A percentile compares a stretch with the other conserved stretches of the same genome.
These are phyloP conservation scores for Botia almorhae DNA, from an alignment of 2,797 vertebrate genomes.

Conservation along the genomic window DNA sequence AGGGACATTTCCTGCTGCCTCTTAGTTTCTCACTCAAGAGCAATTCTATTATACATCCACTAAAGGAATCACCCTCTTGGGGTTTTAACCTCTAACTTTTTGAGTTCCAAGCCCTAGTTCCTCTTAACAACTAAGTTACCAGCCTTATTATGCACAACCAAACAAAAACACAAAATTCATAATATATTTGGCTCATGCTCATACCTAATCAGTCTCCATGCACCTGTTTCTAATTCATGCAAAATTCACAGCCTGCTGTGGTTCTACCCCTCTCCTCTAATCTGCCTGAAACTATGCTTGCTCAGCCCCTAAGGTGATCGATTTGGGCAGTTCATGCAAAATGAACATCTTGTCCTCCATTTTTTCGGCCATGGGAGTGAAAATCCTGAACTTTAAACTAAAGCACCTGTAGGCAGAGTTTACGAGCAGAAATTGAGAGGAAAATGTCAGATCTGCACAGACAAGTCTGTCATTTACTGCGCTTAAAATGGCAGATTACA, in stretches of 20 bases:
- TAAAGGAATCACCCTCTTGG: background rate
- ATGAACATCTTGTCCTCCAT: background rate
- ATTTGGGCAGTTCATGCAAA: slow-evolving; percentile 10
- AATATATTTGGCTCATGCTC: background rate
- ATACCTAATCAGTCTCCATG: slow-evolving; percentile 26
- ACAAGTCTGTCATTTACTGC: background rate
- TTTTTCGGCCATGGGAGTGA: background rate
- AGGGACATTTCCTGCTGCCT: background rate
- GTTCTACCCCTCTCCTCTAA: slow-evolving; percentile 4
- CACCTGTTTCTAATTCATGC: slow-evolving; percentile 23
- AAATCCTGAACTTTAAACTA: background rate
- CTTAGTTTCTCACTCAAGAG: too few species aligned
- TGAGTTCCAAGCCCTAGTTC: background rate
- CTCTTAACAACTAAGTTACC: background rate
- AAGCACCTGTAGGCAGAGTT: background rate
- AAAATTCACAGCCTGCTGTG: slow-evolving; percentile 5
- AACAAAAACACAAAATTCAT: slow-evolving; percentile 12
- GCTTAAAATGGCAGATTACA: background rate
- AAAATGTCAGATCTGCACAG: background rate
- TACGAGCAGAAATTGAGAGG: background rate
- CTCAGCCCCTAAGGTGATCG: slow-evolving; percentile 1
- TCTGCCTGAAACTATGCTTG: slow-evolving; percentile 28
- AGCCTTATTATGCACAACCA: background rate
- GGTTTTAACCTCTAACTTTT: background rate
- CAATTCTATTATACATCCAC: background rate